A percentile compares a stretch with the other conserved stretches of the same genome.
phyloP scores from a whole-genome alignment of 2,888 invertebrate genomes.

The Drosophila vallismaia region DNA sequence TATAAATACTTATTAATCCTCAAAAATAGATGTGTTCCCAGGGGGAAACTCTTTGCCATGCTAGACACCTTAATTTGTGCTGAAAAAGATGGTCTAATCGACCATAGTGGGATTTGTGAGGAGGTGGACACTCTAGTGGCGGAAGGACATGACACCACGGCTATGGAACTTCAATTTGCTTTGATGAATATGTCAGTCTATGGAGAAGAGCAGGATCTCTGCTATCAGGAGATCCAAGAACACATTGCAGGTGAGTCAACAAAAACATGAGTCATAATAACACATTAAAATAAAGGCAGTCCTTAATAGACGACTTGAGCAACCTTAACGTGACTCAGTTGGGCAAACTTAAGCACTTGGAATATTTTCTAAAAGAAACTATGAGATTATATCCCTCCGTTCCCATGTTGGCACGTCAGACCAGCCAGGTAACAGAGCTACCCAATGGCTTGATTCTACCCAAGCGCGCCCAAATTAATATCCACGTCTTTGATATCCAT shows the following conservation, averaged over 20 bases:
- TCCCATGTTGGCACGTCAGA: conserved; percentile 50
- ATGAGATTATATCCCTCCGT: conserved; percentile 83
- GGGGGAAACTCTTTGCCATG: conserved; percentile 71
- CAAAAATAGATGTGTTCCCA: neutral
- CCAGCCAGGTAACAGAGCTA: conserved; percentile 37
- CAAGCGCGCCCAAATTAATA: conserved; percentile 36
- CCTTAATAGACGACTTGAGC: conserved; percentile 46
- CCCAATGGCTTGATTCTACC: conserved; percentile 55
- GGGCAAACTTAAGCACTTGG: conserved; percentile 53
- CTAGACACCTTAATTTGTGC: conserved; percentile 72
- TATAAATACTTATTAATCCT: neutral
- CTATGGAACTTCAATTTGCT: conserved; percentile 66
- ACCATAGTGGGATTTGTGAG: conserved; percentile 85
- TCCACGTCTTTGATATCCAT: conserved; percentile 56
- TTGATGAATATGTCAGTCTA: conserved; percentile 64
- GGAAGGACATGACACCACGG: conserved; percentile 72
- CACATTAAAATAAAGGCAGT: neutral
- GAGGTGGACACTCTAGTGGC: conserved; percentile 89
- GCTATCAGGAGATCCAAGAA: conserved; percentile 69
- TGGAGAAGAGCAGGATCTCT: conserved; percentile 65
- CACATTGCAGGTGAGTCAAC: conserved; percentile 59
- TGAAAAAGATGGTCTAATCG: conserved; percentile 68
- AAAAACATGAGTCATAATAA: neutral
- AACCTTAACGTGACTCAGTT: conserved; percentile 45
- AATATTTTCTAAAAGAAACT: conserved; percentile 60